Base-by-base conservation (phyloP, 1,140 invertebrate genomes). In the Lepidurus couesii region DNA sequence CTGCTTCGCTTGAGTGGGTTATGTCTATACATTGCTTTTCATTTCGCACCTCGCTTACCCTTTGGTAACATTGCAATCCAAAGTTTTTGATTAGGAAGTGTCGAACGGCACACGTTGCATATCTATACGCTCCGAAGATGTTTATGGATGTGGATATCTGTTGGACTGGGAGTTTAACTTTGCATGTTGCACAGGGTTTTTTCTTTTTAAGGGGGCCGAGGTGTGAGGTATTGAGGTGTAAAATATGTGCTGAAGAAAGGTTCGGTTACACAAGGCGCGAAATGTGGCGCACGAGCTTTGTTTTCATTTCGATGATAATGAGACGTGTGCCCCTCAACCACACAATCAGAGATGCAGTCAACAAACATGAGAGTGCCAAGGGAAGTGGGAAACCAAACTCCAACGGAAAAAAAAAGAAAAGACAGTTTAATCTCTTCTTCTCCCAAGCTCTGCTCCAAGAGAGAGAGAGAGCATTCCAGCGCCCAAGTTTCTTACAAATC, bases 361-460 rank as follows among this genome's bases (percentile, higher is more conserved):
- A 65, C 9, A 21, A 65, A 65, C 53, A 16, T 21, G 53, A 21
- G 53, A 65, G 34, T 34, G 53, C 53, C 53, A 65, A 21, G 53
- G 21, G 53, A 65, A 13, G 47, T 13, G 47, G 47, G 47, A 21
- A 65, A 21, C 16, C 16, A 65, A 65, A 13, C 16, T n/a, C 53
- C 21, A 21, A 13, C 6, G n/a, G n/a, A 65, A 65, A 6, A 65
- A 6, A 9, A 65, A 65, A 34, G 34, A 34, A 65, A 65, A 65
- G 53, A 65, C 53, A 65, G 53, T 65, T 65, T 65, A 65, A 65
- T 65, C 53, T 65, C 53, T 65, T 65, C 53, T 65, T 65, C 53
- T 34, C 34, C 34, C 34, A 34, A 34, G 53, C 53, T n/a, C 16
- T 65, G 53, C 53, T 65, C 53, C 53, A 13, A 65, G 21, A 65